Evolutionary conservation across 2,113 vertebrate species (phyloP).

Genomic region (Aptenodytes forsteri): DNA sequence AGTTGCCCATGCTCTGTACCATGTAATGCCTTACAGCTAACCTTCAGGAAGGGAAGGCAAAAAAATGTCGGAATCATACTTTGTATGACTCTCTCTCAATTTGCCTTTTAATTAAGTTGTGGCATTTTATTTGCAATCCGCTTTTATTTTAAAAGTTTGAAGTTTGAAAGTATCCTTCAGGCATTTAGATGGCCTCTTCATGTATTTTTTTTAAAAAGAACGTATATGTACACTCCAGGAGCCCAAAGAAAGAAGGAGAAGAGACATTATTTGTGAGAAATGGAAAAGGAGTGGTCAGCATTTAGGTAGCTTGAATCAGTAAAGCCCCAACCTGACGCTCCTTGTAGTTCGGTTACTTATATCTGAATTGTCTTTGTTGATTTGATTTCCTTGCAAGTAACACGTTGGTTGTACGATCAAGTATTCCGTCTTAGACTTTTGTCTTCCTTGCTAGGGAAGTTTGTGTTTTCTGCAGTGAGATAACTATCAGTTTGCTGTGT

Average conservation of each 20-base stretch:
- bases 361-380: not conserved
- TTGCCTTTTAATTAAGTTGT: constrained; percentile 32
- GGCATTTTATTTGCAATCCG: constrained; percentile 32
- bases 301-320: not conserved
- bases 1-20: not conserved
- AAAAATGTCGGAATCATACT: not conserved
- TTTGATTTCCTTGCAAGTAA: not conserved
- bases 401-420: not conserved
- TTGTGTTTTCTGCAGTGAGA: not conserved
- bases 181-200: constrained; percentile 19
- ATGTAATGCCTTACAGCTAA: not conserved
- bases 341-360: not conserved
- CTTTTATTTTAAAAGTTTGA: constrained; percentile 48
- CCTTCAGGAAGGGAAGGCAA: not conserved
- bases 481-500: not conserved
- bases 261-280: not conserved
- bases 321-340: not conserved
- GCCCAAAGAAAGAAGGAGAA: not conserved
- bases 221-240: not conserved
- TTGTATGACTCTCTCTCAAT: not conserved
- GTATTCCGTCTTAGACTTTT: not conserved
- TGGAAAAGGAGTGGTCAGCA: not conserved
- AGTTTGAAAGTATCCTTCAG: constrained; percentile 35
- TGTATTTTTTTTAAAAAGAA: not conserved
- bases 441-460: not conserved